Conservation (phyloP, 2,113 vertebrate genomes). For the Protobothrops mucrosquamatus region DNA sequence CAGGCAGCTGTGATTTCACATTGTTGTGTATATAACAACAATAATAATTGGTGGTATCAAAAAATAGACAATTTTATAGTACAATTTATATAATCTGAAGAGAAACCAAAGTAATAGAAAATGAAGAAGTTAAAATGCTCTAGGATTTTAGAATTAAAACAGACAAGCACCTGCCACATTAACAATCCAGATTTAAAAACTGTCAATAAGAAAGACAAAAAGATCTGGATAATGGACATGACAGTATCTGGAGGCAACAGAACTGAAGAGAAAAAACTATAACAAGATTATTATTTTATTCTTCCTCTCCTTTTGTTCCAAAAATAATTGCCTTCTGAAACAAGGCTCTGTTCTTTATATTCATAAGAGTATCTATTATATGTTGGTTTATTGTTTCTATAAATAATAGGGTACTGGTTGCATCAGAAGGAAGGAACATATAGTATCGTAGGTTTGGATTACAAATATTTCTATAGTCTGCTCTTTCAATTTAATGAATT, state of each 20-base stretch:
- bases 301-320: neutral
- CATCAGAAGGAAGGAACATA: conserved; percentile 15
- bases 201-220: neutral
- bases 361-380: conserved; percentile 40
- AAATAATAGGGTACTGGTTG: conserved; percentile 29
- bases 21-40: too few species aligned
- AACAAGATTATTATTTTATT: neutral
- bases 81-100: neutral
- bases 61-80: too few species aligned
- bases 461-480: conserved; percentile 1
- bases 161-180: neutral
- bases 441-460: conserved; percentile 31
- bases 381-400: conserved; percentile 37
- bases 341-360: conserved; percentile 27
- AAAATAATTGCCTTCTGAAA: conserved; percentile 48
- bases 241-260: neutral
- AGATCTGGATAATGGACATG: neutral
- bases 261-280: neutral
- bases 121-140: neutral
- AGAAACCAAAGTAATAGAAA: neutral
- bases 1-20: too few species aligned
- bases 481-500: conserved; percentile 19
- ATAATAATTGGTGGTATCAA: too few species aligned
- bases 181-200: neutral
- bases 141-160: neutral